These are phyloP conservation scores for Cathartes aura DNA, from an alignment of 2,113 vertebrate species.

Conservation along the genomic window DNA sequence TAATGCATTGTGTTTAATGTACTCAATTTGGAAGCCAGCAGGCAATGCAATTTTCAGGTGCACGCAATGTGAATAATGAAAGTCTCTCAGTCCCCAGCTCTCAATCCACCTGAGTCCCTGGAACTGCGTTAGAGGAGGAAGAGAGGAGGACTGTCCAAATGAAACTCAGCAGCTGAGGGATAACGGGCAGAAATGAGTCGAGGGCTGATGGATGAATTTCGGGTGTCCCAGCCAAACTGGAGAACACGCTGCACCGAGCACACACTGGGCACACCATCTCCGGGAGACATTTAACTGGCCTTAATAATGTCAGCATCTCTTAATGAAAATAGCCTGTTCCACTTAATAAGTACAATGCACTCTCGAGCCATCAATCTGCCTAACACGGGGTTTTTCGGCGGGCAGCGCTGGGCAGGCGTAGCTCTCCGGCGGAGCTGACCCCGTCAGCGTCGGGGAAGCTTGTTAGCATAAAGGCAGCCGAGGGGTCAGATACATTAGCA, in stretches of 20 bases:
- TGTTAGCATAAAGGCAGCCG: not conserved
- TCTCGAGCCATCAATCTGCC: not conserved
- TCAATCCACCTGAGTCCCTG: slow-evolving; percentile 22
- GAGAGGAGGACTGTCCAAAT: not conserved
- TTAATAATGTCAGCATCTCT: not conserved
- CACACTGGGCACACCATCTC: not conserved
- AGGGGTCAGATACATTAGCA: not conserved
- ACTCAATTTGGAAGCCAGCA: slow-evolving; percentile 29
- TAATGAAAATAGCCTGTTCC: slow-evolving; percentile 14
- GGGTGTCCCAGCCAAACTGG: not conserved
- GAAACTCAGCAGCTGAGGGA: not conserved
- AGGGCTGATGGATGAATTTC: not conserved
- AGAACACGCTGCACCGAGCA: not conserved
- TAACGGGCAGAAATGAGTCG: not conserved
- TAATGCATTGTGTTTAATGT: slow-evolving; percentile 35
- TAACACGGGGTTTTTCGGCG: fast-evolving
- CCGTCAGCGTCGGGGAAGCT: not conserved
- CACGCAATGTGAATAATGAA: not conserved
- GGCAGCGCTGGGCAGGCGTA: not conserved
- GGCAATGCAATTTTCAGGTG: slow-evolving; percentile 44
- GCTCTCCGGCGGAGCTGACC: not conserved
- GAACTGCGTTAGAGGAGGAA: not conserved
- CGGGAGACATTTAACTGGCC: not conserved
- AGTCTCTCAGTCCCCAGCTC: not conserved
- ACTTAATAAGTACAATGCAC: not conserved